phyloP scores from a whole-genome alignment of 2,797 vertebrate genomes.

The Hephaestus fuliginosus region DNA sequence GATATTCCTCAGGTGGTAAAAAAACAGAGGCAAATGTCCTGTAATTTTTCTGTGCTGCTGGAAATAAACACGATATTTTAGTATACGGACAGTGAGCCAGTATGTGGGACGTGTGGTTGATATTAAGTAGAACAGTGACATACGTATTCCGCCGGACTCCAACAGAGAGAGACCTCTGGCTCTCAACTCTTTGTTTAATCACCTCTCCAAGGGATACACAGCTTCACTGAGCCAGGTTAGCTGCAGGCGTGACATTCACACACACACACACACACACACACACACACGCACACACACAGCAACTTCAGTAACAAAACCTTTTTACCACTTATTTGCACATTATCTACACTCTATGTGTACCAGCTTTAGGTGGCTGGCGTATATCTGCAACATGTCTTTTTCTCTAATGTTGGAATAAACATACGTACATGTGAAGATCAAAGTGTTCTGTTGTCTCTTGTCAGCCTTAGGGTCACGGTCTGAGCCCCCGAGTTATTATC shows the following conservation, averaged over 20 bases:
- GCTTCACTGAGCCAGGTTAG: slow-evolving; percentile 58
- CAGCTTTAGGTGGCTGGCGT: neutral
- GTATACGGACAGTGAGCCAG: slow-evolving; percentile 3
- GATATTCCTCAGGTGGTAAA: slow-evolving; percentile 18
- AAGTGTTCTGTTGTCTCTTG: neutral
- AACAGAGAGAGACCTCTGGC: slow-evolving; percentile 58
- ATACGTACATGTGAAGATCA: neutral
- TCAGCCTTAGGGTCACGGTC: no score
- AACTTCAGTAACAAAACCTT: slow-evolving; percentile 7
- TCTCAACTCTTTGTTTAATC: slow-evolving; percentile 71
- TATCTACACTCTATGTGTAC: neutral
- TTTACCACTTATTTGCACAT: neutral
- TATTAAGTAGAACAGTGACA: slow-evolving; percentile 50
- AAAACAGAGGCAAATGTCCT: slow-evolving; percentile 6
- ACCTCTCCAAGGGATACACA: slow-evolving; percentile 67
- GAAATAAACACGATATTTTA: slow-evolving; percentile 43
- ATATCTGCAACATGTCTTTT: neutral
- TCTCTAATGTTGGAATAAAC: neutral
- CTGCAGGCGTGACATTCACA: slow-evolving; percentile 54
- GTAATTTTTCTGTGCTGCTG: slow-evolving; percentile 12
- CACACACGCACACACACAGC: slow-evolving; percentile 8
- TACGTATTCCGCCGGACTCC: slow-evolving; percentile 51
- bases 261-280: slow-evolving; percentile 13
- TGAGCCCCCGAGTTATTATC: neutral
- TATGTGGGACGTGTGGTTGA: slow-evolving; percentile 40